Conservation (phyloP, 2,113 vertebrate species). For the Bagarius yarrelli region DNA sequence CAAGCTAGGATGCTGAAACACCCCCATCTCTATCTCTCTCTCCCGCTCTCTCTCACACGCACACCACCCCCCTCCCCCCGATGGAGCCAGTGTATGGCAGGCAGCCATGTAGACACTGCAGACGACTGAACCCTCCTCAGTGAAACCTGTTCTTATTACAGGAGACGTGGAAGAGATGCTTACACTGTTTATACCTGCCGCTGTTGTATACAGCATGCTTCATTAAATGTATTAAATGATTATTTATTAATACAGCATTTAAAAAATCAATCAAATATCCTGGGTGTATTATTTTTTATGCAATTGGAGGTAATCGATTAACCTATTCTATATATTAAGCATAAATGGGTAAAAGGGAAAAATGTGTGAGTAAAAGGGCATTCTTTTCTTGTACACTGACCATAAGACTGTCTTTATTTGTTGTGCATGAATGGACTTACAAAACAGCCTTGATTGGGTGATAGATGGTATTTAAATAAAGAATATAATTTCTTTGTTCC, state of each 20-base stretch:
- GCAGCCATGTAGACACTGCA: conserved; percentile 67
- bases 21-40: not conserved
- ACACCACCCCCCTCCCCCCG: conserved; percentile 4
- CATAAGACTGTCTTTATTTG: conserved; percentile 14
- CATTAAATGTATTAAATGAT: not conserved
- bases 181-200: not conserved
- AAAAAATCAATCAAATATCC: too few species aligned
- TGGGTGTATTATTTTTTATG: not conserved
- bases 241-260: not conserved
- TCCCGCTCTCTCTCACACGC: not conserved
- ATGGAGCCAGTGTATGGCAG: conserved; percentile 54
- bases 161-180: not conserved
- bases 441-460: not conserved
- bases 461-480: not conserved
- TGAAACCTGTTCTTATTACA: conserved; percentile 25
- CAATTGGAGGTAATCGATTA: not conserved
- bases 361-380: conserved; percentile 12
- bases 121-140: conserved; percentile 21
- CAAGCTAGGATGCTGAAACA: conserved; percentile 17
- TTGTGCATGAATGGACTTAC: conserved; percentile 12
- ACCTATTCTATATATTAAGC: not conserved
- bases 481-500: too few species aligned
- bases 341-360: not conserved
- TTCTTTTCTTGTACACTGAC: conserved; percentile 14
- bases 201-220: not conserved